These are phyloP conservation scores for Drosophila leonis DNA, from an alignment of 2,888 invertebrate genomes.

Conservation along the genomic window DNA sequence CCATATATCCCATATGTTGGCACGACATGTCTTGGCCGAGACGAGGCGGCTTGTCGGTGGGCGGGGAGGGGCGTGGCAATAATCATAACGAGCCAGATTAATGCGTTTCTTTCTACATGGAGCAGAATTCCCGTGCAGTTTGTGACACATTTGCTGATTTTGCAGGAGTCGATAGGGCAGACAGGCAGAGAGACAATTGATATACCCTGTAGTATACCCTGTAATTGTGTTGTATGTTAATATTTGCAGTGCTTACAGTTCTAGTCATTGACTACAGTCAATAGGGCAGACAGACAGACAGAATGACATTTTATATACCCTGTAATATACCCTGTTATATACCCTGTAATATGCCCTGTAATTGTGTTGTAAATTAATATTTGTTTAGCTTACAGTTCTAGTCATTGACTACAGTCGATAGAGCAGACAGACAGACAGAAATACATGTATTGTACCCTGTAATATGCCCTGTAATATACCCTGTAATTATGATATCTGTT, in stretches of 20 bases:
- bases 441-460: too few relatives aligned
- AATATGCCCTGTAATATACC: too few relatives aligned
- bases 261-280: neutral
- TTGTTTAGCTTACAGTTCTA: too few relatives aligned
- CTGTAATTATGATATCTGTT: constrained; percentile 39
- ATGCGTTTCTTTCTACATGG: constrained; percentile 83
- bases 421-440: constrained; percentile 1
- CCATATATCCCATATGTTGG: constrained; percentile 57
- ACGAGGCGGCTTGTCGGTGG: neutral
- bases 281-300: constrained; percentile 5
- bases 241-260: too few relatives aligned
- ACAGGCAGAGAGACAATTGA: neutral
- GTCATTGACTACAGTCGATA: constrained; percentile 4
- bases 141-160: constrained; percentile 78
- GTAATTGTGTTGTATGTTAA: constrained; percentile 9
- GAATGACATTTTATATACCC: neutral
- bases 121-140: constrained; percentile 83
- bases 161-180: constrained; percentile 27
- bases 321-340: too few relatives aligned
- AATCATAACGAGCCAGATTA: constrained; percentile 83
- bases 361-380: neutral
- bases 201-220: constrained; percentile 42
- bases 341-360: constrained; percentile 50
- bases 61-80: constrained; percentile 70
- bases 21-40: constrained; percentile 18